These are phyloP conservation scores for Daboia siamensis DNA, from an alignment of 2,113 vertebrate genomes.

Conservation along the genomic window DNA sequence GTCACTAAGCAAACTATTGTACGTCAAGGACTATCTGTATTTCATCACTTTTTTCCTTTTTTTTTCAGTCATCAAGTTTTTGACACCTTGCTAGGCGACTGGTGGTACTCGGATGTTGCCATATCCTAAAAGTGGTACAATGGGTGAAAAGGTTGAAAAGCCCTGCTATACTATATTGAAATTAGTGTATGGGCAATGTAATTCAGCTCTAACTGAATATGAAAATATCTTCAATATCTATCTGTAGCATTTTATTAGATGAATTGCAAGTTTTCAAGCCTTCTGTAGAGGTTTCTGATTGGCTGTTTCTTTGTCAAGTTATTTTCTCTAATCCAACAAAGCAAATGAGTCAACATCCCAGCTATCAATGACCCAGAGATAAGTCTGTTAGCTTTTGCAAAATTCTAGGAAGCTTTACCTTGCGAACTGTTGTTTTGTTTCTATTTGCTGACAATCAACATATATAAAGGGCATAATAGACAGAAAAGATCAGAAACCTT, in stretches of 20 bases:
- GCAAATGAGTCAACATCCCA: conserved; percentile 34
- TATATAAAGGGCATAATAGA: conserved; percentile 46
- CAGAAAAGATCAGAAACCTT: conserved; percentile 35
- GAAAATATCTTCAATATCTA: background rate
- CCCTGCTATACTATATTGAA: background rate
- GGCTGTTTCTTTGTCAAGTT: background rate
- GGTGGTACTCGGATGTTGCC: too few species aligned
- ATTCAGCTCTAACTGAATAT: background rate
- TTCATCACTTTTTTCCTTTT: too few species aligned
- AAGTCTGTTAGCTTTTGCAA: conserved; percentile 58
- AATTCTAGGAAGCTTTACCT: conserved; percentile 53
- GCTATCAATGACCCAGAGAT: conserved; percentile 51
- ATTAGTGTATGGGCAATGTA: background rate
- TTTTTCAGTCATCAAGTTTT: too few species aligned
- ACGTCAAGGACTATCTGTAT: too few species aligned
- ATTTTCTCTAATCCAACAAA: conserved; percentile 32
- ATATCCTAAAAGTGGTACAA: too few species aligned
- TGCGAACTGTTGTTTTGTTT: conserved; percentile 44
- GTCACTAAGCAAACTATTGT: too few species aligned
- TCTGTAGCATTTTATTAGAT: background rate
- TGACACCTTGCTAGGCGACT: too few species aligned
- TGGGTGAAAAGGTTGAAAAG: too few species aligned
- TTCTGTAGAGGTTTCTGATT: background rate
- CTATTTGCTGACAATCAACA: conserved; percentile 39
- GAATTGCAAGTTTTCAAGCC: background rate